Base-by-base conservation (phyloP, 2,888 invertebrate species). In the Rhagophthalmus giganteus region DNA sequence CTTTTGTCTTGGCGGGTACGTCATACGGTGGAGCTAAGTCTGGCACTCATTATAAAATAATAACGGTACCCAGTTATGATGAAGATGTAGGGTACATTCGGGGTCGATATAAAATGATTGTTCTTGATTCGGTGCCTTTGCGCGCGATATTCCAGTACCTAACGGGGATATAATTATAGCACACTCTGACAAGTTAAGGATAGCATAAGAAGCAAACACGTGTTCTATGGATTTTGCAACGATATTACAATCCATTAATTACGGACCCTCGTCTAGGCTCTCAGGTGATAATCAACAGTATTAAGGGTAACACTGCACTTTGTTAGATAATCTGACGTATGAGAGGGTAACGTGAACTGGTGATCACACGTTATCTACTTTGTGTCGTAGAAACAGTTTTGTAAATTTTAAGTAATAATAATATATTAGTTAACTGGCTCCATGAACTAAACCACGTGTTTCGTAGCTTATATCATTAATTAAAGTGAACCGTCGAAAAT, bases 181-280 rank as follows among this genome's bases (percentile, higher is more conserved):
- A 32, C 15, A 30, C 44, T 32, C 41, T 59, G 58, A 57, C 56
- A 57, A 44, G 48, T 39, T 53, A 56, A 56, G 59, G 57, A 57
- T 55, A 54, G 41, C 44, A 28, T 37, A 44, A 44, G 50, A 55
- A 55, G 57, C 54, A 56, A 62, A 60, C 63, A 61, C 59, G 60
- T 63, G 63, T 60, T 58, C 58, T 57, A 57, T 60, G 61, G 60
- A 61, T 61, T 57, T 61, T 59, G 58, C 57, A n/a, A 58, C 60
- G 61, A 65, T 66, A 67, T 67, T 66, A 62, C 61, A 55, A 63
- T 60, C 64, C 65, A 68, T 69, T 69, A 69, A 68, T 69, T 67
- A 69, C 64, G 57, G 59, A 65, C 64, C 67, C 67, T 64, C 62
- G 62, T 62, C 65, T 65, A 61, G 54, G 58, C 61, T 64, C 59